Conservation (phyloP, 2,797 vertebrate species). For the Cirrhinus mrigala region DNA sequence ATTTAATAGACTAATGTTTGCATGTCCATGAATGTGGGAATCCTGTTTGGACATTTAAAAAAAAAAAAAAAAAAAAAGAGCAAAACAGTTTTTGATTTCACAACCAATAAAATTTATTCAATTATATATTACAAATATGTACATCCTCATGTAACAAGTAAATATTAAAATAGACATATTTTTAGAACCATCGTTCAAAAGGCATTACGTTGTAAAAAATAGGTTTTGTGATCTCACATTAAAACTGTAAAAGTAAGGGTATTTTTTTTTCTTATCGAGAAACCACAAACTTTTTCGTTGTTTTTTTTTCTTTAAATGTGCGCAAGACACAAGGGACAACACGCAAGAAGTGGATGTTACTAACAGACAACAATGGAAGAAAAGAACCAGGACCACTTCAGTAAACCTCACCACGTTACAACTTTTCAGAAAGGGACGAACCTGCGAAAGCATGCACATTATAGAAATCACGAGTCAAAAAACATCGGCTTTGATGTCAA, state of each 20-base stretch:
- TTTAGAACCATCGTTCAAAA: conserved; percentile 98
- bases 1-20: not conserved
- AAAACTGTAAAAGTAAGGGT: conserved; percentile 83
- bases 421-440: conserved; percentile 81
- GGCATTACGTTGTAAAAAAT: conserved; percentile 93
- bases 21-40: not conserved
- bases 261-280: conserved; percentile 77
- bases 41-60: not conserved
- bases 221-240: conserved; percentile 92
- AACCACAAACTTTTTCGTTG: conserved; percentile 73
- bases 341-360: conserved; percentile 73
- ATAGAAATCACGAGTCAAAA: conserved; percentile 82
- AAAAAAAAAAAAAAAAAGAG: not conserved
- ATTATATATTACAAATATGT: conserved; percentile 99
- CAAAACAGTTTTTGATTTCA: conserved; percentile 76
- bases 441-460: conserved; percentile 91
- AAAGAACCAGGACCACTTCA: conserved; percentile 80
- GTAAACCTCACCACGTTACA: conserved; percentile 81
- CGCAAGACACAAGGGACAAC: conserved; percentile 85
- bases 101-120: conserved; percentile 99
- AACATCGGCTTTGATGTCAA: conserved; percentile 80
- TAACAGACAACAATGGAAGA: conserved; percentile 76
- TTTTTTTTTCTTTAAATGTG: conserved; percentile 76
- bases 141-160: conserved; percentile 94
- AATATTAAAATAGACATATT: conserved; percentile 99